Percentiles rank a stretch among this genome's conserved stretches.
These are phyloP conservation scores for Lagopus muta DNA, from an alignment of 2,113 vertebrate species.

Conservation along the genomic window DNA sequence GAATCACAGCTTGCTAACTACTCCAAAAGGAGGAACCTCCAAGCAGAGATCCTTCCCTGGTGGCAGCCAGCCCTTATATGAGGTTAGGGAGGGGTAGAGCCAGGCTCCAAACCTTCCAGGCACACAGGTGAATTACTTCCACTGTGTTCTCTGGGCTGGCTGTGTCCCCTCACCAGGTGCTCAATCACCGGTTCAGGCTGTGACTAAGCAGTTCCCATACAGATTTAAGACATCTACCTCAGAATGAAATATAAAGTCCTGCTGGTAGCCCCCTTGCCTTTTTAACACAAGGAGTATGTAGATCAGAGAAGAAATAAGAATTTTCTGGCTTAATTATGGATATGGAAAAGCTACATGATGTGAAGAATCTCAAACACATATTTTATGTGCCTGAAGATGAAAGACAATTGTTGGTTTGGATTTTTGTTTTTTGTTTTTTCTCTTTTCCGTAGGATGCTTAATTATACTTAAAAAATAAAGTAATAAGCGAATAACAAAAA, in stretches of 20 bases:
- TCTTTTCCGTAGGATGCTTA: slow-evolving; percentile 51
- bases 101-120: no score
- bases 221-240: slow-evolving; percentile 47
- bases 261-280: slow-evolving; percentile 28
- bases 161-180: no score
- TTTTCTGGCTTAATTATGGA: slow-evolving; percentile 48
- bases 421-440: slow-evolving; percentile 1
- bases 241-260: slow-evolving; percentile 33
- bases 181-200: no score
- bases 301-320: slow-evolving; percentile 66
- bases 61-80: no score
- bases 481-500: background rate
- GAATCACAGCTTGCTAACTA: no score
- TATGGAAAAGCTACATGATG: slow-evolving; percentile 59
- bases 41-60: no score
- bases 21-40: no score
- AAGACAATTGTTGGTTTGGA: slow-evolving; percentile 32
- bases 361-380: slow-evolving; percentile 71
- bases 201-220: no score
- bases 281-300: slow-evolving; percentile 30
- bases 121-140: no score
- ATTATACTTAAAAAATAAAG: background rate
- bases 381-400: slow-evolving; percentile 57
- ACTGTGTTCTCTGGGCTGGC: no score
- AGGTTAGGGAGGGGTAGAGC: no score